phyloP scores from a whole-genome alignment of 2,113 vertebrate genomes.

The Ctenodactylus gundi region DNA sequence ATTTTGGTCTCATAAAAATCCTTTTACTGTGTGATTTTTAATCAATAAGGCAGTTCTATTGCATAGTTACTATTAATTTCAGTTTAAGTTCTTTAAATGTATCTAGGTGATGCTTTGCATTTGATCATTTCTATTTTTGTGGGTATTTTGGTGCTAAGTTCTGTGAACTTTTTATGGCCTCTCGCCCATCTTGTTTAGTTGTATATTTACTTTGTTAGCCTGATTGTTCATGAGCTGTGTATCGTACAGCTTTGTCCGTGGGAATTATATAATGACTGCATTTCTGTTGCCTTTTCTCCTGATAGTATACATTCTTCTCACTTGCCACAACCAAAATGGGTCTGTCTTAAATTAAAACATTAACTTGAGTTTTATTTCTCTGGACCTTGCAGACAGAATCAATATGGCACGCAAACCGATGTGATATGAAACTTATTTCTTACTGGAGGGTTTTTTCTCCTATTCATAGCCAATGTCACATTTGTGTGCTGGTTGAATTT shows the following conservation, averaged over 20 bases:
- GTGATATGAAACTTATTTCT: background rate
- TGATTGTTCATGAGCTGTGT: background rate
- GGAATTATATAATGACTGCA: background rate
- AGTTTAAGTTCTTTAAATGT: background rate
- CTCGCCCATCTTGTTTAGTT: background rate
- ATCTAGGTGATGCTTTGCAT: background rate
- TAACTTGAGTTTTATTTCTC: slow-evolving; percentile 13
- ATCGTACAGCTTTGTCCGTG: background rate
- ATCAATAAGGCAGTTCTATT: background rate
- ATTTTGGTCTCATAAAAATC: background rate
- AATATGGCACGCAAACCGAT: background rate
- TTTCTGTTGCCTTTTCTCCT: slow-evolving; percentile 14
- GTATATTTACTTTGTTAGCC: background rate
- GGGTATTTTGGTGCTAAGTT: too few relatives aligned
- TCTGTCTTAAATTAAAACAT: background rate
- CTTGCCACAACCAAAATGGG: background rate
- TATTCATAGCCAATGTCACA: background rate
- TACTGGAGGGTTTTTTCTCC: background rate
- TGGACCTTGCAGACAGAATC: background rate
- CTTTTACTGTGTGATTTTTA: background rate
- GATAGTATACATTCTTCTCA: background rate
- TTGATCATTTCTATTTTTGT: background rate
- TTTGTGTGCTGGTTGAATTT: background rate
- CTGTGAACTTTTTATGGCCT: background rate
- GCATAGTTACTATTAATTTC: background rate